These are phyloP conservation scores for Nyleta sp. DNA, from an alignment of 2,888 invertebrate genomes.

Conservation along the genomic window DNA sequence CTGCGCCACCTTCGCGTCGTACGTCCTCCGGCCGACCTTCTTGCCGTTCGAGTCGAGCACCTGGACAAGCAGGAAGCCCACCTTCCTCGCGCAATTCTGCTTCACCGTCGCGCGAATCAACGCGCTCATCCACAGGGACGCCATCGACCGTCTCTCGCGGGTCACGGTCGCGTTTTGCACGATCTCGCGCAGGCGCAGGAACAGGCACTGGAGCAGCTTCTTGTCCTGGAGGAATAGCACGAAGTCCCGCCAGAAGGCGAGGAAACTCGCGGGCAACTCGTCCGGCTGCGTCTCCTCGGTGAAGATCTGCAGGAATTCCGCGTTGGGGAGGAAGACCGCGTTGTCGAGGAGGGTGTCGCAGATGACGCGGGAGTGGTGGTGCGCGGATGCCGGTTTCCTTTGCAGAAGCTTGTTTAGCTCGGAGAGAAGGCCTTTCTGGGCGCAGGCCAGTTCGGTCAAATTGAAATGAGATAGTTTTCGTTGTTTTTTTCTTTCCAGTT, in stretches of 20 bases:
- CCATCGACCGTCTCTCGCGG: slow-evolving; percentile 79
- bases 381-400: not conserved
- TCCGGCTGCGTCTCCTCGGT: slow-evolving; percentile 40
- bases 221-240: slow-evolving; percentile 84
- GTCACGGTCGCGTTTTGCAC: slow-evolving; percentile 78
- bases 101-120: slow-evolving; percentile 82
- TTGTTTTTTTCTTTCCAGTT: not conserved
- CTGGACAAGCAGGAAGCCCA: slow-evolving; percentile 71
- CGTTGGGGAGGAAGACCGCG: slow-evolving; percentile 76
- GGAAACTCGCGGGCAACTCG: slow-evolving; percentile 74
- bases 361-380: slow-evolving; percentile 69
- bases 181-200: slow-evolving; percentile 82
- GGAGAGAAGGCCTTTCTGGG: slow-evolving; percentile 3
- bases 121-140: slow-evolving; percentile 84
- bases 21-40: slow-evolving; percentile 62
- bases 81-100: slow-evolving; percentile 77
- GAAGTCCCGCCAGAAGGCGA: slow-evolving; percentile 84
- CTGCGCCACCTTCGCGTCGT: slow-evolving; percentile 68
- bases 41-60: slow-evolving; percentile 64
- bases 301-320: slow-evolving; percentile 74
- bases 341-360: slow-evolving; percentile 73
- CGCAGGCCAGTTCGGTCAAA: not conserved
- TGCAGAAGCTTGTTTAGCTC: slow-evolving; percentile 3
- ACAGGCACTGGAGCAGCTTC: slow-evolving; percentile 83
- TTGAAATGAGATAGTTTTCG: too few relatives aligned